Evolutionary conservation across 2,888 invertebrate species (phyloP).

Genomic region (Aethes cnicana): DNA sequence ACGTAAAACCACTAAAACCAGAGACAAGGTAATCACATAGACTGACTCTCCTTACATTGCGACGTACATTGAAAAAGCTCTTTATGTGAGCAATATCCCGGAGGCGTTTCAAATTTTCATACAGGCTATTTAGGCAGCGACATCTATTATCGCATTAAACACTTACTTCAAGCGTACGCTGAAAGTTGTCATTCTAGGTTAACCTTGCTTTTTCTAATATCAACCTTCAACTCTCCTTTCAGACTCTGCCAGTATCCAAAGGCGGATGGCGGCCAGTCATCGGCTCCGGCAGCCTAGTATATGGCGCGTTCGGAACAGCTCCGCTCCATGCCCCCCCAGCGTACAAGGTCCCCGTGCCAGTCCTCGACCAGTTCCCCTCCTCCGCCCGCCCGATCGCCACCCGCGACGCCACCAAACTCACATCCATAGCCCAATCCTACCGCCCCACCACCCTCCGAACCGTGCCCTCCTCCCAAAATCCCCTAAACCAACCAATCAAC

Average conservation of each 20-base stretch:
- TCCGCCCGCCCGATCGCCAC: conserved; percentile 66
- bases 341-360: conserved; percentile 65
- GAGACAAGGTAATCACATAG: too few relatives aligned
- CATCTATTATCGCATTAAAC: too few relatives aligned
- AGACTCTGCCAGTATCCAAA: conserved; percentile 77
- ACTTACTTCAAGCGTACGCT: too few relatives aligned
- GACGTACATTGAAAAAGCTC: too few relatives aligned
- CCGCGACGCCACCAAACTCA: conserved; percentile 70
- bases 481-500: conserved; percentile 70
- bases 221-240: conserved; percentile 42
- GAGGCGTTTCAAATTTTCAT: too few relatives aligned
- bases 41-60: too few relatives aligned
- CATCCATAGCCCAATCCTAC: conserved; percentile 75
- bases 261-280: conserved; percentile 85
- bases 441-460: conserved; percentile 69
- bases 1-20: too few relatives aligned
- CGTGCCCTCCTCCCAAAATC: conserved; percentile 50
- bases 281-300: conserved; percentile 66
- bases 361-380: conserved; percentile 61
- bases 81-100: too few relatives aligned
- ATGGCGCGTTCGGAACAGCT: conserved; percentile 58
- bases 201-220: too few relatives aligned
- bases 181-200: too few relatives aligned
- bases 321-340: conserved; percentile 60
- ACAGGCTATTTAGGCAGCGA: too few relatives aligned